A percentile compares a stretch with the other conserved stretches of the same genome.
These are phyloP conservation scores for Drosophila mayaguana DNA, from an alignment of 2,888 invertebrate genomes.

Conservation along the genomic window DNA sequence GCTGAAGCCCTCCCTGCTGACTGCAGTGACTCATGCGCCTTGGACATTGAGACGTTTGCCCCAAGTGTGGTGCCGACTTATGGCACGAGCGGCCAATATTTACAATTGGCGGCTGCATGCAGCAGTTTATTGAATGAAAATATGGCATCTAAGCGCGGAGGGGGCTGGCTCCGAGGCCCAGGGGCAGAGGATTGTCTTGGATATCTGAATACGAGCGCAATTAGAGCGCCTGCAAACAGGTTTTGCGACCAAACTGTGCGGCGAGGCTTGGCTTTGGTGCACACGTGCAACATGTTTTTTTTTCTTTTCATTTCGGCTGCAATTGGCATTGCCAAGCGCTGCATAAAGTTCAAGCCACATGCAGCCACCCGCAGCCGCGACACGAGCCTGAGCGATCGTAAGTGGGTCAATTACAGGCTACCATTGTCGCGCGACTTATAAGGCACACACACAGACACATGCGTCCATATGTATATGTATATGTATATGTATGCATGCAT, in stretches of 20 bases:
- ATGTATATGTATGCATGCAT: background rate
- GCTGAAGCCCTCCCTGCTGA: slow-evolving; percentile 5
- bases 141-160: slow-evolving; percentile 30
- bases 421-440: slow-evolving; percentile 63
- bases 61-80: slow-evolving; percentile 63
- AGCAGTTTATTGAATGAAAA: slow-evolving; percentile 75
- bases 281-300: slow-evolving; percentile 64
- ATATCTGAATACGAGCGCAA: slow-evolving; percentile 57
- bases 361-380: slow-evolving; percentile 40
- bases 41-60: slow-evolving; percentile 56
- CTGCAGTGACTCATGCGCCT: slow-evolving; percentile 55
- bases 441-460: slow-evolving; percentile 10
- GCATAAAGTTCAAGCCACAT: slow-evolving; percentile 56
- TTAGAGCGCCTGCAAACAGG: slow-evolving; percentile 75
- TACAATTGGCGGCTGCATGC: slow-evolving; percentile 70
- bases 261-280: slow-evolving; percentile 61
- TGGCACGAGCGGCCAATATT: slow-evolving; percentile 63
- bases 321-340: slow-evolving; percentile 59
- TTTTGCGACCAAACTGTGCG: slow-evolving; percentile 39
- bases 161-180: background rate
- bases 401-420: slow-evolving; percentile 79
- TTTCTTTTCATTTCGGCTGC: slow-evolving; percentile 8
- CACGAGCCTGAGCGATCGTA: slow-evolving; percentile 33
- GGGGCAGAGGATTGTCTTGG: slow-evolving; percentile 5
- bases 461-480: background rate